Evolutionary conservation across 2,113 vertebrate species (phyloP).

Genomic region (Sakesphorus luctuosus): DNA sequence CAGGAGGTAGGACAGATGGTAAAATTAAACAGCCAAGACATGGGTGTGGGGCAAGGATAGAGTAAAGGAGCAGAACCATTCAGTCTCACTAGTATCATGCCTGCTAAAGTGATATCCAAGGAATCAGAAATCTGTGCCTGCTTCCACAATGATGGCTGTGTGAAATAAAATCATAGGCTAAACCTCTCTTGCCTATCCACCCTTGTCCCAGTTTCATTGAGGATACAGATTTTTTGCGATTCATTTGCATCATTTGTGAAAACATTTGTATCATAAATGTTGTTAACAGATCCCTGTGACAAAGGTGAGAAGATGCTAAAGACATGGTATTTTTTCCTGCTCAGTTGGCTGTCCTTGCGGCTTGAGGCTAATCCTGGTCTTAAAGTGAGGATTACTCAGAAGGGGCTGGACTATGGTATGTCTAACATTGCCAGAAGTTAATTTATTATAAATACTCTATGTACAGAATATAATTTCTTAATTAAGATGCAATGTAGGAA

Average conservation of each 20-base stretch:
- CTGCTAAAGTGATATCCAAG: not conserved
- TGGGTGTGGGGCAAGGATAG: not conserved
- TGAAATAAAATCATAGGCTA: not conserved
- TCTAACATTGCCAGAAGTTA: not conserved
- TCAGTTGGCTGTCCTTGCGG: not conserved
- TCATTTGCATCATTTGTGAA: not conserved
- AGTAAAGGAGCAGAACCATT: not conserved
- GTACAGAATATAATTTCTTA: not conserved
- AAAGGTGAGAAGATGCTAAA: not conserved
- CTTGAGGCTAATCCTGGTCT: slow-evolving; percentile 53
- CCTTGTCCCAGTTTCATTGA: not conserved
- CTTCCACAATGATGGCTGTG: not conserved
- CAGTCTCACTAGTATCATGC: not conserved
- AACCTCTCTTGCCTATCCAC: not conserved
- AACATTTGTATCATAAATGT: not conserved
- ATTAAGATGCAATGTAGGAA: not conserved
- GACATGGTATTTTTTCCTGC: slow-evolving; percentile 50
- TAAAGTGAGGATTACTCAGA: slow-evolving; percentile 55
- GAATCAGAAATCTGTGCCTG: not conserved
- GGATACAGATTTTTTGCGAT: not conserved
- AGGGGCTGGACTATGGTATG: slow-evolving; percentile 47
- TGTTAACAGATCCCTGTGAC: slow-evolving; percentile 27
- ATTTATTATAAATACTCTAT: not conserved
- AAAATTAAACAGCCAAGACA: not conserved
- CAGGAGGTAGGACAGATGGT: not conserved